Base-by-base conservation (phyloP, 2,797 vertebrate genomes). In the Neosalanx taihuensis region DNA sequence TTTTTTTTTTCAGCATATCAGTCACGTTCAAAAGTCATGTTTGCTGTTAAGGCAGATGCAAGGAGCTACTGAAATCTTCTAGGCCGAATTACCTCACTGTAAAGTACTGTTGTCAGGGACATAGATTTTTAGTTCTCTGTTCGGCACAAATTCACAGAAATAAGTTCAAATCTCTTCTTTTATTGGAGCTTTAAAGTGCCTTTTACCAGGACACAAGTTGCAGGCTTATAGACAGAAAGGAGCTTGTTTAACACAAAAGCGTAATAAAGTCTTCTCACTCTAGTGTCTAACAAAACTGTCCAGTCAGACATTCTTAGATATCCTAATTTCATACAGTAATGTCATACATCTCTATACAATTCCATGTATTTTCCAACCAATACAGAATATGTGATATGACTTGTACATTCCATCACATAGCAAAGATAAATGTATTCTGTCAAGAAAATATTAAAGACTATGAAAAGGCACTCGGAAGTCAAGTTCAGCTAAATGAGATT, bases 131-230 rank as follows among this genome's bases (percentile, higher is more conserved):
- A 10, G 5, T 20, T 12, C 9, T 20, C 33, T 33, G 20, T 29
- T 13, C 20, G 2, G 26, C 18, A 56, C 5, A 66, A 29, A 66
- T 66, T 26, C 41, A 66, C 15, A 41, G 18, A 65, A 51, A 66
- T 53, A 51, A 53, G 46, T 67, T n/a, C 46, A 46, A n/a, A 66
- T 49, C 23, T 17, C 10, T 61, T 71, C 3, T 26, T 67, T 67
- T 67, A 67, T 67, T 33, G 51, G 23, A 51, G 56, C 26, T 46
- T 49, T 66, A 51, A 37, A 51, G 46, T 23, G 46, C 49, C 23
- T 46, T 51, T 51, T 23, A 51, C 18, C 23, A 31, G 65, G 41
- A 67, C 65, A 56, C 26, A 67, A 46, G 41, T 9, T 46, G 17
- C 26, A 64, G 35, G 18, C 51, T 56, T 17, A n/a, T n/a, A 37